phyloP scores from a whole-genome alignment of 1,140 invertebrate genomes.

The Scylla paramamosain region DNA sequence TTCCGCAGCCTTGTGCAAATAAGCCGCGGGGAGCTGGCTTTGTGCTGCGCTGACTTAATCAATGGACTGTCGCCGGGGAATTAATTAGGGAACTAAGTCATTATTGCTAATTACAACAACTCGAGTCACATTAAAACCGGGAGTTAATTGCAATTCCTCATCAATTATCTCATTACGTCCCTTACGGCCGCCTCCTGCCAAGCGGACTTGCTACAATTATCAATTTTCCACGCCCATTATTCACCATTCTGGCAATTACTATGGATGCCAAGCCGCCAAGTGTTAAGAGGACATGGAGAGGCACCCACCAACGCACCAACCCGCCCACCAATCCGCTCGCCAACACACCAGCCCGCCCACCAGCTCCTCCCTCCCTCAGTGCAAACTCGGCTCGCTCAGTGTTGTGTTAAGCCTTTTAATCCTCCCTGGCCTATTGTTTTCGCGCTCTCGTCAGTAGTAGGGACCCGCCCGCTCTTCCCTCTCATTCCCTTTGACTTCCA shows the following conservation, averaged over 20 bases:
- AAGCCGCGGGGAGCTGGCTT: background rate
- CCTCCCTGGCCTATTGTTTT: background rate
- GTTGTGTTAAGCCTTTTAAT: background rate
- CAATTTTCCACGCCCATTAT: background rate
- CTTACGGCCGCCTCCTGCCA: background rate
- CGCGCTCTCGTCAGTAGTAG: background rate
- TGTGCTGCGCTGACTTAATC: background rate
- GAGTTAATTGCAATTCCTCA: constrained; percentile 5
- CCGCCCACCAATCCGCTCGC: background rate
- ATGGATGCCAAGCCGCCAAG: background rate
- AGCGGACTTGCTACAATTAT: background rate
- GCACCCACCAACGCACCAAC: background rate
- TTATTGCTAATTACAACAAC: constrained; percentile 44
- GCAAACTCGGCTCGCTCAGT: background rate
- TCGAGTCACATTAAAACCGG: background rate
- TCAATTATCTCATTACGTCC: background rate
- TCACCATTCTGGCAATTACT: background rate
- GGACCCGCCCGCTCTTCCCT: background rate
- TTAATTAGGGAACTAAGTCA: constrained; percentile 48
- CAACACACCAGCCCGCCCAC: background rate
- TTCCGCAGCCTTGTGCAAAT: background rate
- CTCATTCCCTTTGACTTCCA: background rate
- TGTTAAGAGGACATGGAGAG: constrained; percentile 1
- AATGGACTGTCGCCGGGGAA: constrained; percentile 39
- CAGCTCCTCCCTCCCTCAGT: background rate